Conservation (phyloP, 2,797 vertebrate genomes). For the Carapus acus region DNA sequence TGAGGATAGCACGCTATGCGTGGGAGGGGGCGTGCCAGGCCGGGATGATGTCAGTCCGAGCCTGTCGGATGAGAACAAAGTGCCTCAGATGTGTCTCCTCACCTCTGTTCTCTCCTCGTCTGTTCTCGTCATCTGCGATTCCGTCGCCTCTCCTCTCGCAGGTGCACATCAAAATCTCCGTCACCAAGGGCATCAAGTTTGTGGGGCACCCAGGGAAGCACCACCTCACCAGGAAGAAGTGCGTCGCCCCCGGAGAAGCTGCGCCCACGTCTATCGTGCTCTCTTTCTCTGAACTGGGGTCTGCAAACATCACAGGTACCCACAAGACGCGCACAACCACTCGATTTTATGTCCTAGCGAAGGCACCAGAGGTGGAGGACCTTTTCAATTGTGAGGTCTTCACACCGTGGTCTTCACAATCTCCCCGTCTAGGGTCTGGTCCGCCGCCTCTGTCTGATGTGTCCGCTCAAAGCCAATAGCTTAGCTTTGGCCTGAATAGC, state of each 20-base stretch:
- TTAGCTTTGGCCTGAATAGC: too few relatives aligned
- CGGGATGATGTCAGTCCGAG: slow-evolving; percentile 45
- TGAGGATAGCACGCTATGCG: slow-evolving; percentile 63
- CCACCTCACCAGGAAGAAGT: slow-evolving; percentile 86
- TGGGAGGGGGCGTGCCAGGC: slow-evolving; percentile 42
- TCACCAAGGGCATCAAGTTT: slow-evolving; percentile 87
- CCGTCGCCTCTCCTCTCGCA: slow-evolving; percentile 40
- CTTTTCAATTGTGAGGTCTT: too few relatives aligned
- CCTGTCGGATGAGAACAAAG: slow-evolving; percentile 41
- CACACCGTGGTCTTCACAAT: too few relatives aligned
- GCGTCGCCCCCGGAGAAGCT: slow-evolving; percentile 79
- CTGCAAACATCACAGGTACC: slow-evolving; percentile 86
- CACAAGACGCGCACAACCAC: not conserved
- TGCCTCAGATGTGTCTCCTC: slow-evolving; percentile 30
- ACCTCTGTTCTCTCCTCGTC: slow-evolving; percentile 11
- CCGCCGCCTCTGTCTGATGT: slow-evolving; percentile 38
- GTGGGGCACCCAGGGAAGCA: slow-evolving; percentile 87
- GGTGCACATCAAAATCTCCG: slow-evolving; percentile 86
- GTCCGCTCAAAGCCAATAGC: slow-evolving; percentile 38
- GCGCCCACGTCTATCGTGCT: slow-evolving; percentile 83
- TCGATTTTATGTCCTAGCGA: not conserved
- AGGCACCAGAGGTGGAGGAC: too few relatives aligned
- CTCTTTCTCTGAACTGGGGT: slow-evolving; percentile 83
- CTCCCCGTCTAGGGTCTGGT: too few relatives aligned
- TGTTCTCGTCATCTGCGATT: too few relatives aligned